Evolutionary conservation across 2,113 vertebrate genomes (phyloP).

Genomic region (crab-eating macaque (Macaca fascicularis)): DNA sequence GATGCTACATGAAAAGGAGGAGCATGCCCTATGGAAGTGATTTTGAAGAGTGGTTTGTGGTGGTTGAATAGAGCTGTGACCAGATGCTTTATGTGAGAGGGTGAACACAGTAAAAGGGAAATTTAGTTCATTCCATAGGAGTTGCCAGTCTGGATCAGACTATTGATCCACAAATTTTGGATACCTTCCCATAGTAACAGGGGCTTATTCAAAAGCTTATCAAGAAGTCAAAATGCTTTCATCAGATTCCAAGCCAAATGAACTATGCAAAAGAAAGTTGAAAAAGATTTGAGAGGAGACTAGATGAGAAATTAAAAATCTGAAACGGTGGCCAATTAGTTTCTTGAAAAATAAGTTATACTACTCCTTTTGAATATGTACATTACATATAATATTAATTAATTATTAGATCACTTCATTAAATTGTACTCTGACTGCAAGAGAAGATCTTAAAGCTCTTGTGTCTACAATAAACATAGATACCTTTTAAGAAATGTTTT

Average conservation of each 20-base stretch:
- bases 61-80: neutral
- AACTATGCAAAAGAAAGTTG: neutral
- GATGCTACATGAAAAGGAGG: neutral
- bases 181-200: conserved; percentile 25
- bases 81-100: neutral
- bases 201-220: neutral
- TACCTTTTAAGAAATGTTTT: neutral
- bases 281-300: neutral
- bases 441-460: neutral
- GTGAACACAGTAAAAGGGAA: neutral
- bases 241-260: conserved; percentile 46
- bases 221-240: conserved; percentile 26
- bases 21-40: neutral
- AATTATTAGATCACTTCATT: neutral
- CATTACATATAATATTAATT: neutral
- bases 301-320: neutral
- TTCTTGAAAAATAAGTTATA: neutral
- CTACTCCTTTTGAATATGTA: neutral
- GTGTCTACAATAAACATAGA: neutral
- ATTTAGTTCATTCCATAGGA: conserved; percentile 13
- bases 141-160: conserved; percentile 63
- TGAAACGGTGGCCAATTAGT: neutral
- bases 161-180: conserved; percentile 59
- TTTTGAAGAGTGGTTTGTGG: neutral
- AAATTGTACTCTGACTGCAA: neutral